Base-by-base conservation (phyloP, 2,797 vertebrate species). In the Arrhamphus sclerolepis region DNA sequence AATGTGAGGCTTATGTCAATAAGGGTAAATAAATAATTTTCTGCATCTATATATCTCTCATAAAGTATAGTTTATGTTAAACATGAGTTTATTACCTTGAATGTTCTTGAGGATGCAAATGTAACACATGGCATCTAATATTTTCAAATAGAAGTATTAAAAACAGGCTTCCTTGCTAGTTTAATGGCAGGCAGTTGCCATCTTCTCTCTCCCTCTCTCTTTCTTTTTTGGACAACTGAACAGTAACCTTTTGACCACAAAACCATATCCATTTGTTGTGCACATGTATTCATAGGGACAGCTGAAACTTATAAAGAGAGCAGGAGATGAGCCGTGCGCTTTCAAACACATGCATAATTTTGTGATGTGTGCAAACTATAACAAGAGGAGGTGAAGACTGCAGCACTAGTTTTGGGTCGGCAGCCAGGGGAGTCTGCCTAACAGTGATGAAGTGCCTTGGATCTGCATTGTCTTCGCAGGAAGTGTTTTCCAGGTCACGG, bases 371-470 rank as follows among this genome's bases (percentile, higher is more conserved):
- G 56, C 54, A 34, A 39, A 41, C 52, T 44, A 26, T 72, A 59
- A 67, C 57, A 40, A 80, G 69, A 77, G 72, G 86, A 71, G 75
- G 79, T 75, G 81, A 77, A 78, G 77, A 80, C 78, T 56, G 75
- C 64, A 38, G 75, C 14, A 58, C 77, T 73, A 53, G 81, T 89
- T 90, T 88, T 85, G 87, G 88, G 88, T 90, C 84, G 84, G 79
- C 85, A 89, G 87, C 87, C 77, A 63, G 71, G 85, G 87, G 87
- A 83, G 80, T 62, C 75, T 88, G 89, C 87, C 84, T 84, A 72
- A 69, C 70, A 48, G 86, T 93, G 91, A 93, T 92, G 83, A 92
- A 92, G 91, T 91, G 90, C 84, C 79, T 89, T 70, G 78, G 81
- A 85, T 83, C 82, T 75, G 68, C 80, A 80, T 76, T 73, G 76